Conservation (phyloP, 1,140 invertebrate genomes). For the Scaptomyza graminum region DNA sequence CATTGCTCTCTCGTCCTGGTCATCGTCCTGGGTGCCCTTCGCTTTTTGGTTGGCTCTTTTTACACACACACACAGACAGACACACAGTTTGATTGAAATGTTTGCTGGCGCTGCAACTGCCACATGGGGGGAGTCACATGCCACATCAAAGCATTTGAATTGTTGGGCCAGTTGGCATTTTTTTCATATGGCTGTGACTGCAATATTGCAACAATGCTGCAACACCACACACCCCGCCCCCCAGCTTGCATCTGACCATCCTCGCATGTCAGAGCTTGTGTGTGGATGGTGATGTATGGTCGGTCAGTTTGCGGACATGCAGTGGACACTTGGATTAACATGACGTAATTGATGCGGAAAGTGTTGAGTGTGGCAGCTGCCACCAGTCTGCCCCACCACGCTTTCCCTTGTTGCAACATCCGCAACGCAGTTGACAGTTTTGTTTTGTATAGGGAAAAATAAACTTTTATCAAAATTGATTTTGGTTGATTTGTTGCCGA, state of each 20-base stretch:
- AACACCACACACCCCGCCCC: slow-evolving; percentile 2
- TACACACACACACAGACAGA: slow-evolving; percentile 18
- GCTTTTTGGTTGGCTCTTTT: slow-evolving; percentile 37
- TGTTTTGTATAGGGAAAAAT: background rate
- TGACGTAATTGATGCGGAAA: slow-evolving; percentile 82
- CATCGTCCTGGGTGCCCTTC: slow-evolving; percentile 10
- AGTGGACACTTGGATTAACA: slow-evolving; percentile 83
- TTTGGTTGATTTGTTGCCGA: slow-evolving; percentile 15
- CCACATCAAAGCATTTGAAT: slow-evolving; percentile 66
- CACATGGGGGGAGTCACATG: background rate
- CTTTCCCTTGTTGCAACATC: background rate
- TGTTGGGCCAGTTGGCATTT: slow-evolving; percentile 56
- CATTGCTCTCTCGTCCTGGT: slow-evolving; percentile 42
- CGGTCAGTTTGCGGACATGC: slow-evolving; percentile 82
- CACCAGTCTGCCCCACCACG: slow-evolving; percentile 17
- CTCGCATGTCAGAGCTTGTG: slow-evolving; percentile 2
- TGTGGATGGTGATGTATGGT: slow-evolving; percentile 79
- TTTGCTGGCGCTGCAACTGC: slow-evolving; percentile 61
- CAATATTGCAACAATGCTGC: slow-evolving; percentile 69
- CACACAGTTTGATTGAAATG: slow-evolving; percentile 72
- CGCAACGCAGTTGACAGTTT: background rate
- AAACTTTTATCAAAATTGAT: slow-evolving; percentile 67
- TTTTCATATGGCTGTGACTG: slow-evolving; percentile 35
- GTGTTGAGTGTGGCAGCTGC: slow-evolving; percentile 79
- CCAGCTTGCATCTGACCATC: no score